Evolutionary conservation across 2,888 invertebrate species (phyloP).

Genomic region (Sinodicranocentrus sp.): DNA sequence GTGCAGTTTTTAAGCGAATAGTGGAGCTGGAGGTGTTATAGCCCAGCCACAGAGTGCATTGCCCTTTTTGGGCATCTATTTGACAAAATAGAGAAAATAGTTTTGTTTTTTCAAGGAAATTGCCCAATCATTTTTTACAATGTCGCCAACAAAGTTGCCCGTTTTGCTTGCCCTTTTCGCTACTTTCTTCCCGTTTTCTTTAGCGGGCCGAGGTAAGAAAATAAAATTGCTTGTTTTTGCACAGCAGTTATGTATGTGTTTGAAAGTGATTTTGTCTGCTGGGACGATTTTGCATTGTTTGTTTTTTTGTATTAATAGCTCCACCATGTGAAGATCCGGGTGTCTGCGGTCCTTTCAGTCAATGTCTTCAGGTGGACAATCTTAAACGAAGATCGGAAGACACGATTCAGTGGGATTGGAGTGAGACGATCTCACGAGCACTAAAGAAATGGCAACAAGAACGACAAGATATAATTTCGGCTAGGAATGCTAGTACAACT

Average conservation of each 20-base stretch:
- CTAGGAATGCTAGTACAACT: constrained; percentile 30
- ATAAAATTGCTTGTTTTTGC: no score
- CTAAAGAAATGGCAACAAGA: constrained; percentile 71
- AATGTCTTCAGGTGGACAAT: constrained; percentile 76
- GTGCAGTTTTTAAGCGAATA: constrained; percentile 18
- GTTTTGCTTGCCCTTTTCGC: constrained; percentile 32
- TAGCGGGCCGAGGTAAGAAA: constrained; percentile 65
- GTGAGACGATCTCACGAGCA: constrained; percentile 67
- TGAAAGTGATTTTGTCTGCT: no score
- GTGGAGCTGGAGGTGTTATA: no score
- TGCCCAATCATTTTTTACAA: not conserved
- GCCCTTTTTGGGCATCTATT: constrained; percentile 57
- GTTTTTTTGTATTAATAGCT: constrained; percentile 51
- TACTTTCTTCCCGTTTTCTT: constrained; percentile 18
- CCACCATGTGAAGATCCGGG: constrained; percentile 76
- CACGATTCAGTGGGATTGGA: constrained; percentile 66
- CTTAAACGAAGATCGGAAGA: constrained; percentile 75
- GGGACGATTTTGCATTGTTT: not conserved
- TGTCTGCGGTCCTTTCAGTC: constrained; percentile 75
- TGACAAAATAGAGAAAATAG: not conserved
- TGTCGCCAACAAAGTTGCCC: constrained; percentile 55
- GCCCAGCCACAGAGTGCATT: constrained; percentile 39
- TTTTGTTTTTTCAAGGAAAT: constrained; percentile 20
- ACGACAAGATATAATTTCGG: constrained; percentile 48
- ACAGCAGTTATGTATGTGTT: constrained; percentile 1